phyloP scores from a whole-genome alignment of 1,140 invertebrate species.

The Ostrea edulis region DNA sequence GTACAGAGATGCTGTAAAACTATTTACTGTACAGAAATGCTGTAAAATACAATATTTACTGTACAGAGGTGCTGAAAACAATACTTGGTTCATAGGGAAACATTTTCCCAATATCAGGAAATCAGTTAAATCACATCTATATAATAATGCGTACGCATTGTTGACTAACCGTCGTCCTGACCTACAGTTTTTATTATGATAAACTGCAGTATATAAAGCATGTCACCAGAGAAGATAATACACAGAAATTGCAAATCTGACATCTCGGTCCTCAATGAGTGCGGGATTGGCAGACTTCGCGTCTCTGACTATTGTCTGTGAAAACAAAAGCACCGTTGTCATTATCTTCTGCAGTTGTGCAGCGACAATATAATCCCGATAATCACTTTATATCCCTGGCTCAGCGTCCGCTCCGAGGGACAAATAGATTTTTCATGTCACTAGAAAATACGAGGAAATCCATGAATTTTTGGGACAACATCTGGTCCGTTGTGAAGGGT shows the following conservation, averaged over 20 bases:
- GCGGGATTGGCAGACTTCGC: background rate
- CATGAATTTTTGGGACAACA: background rate
- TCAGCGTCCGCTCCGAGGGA: background rate
- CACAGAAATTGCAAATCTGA: background rate
- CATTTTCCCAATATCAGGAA: too few relatives aligned
- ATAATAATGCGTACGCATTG: too few relatives aligned
- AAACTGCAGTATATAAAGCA: background rate
- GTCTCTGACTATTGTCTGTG: constrained; percentile 7
- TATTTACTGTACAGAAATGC: too few relatives aligned
- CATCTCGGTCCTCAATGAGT: background rate
- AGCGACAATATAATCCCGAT: constrained; percentile 9
- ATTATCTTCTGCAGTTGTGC: constrained; percentile 24
- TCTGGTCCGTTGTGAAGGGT: background rate
- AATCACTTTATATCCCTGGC: background rate
- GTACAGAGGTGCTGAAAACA: too few relatives aligned
- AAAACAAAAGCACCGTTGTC: background rate
- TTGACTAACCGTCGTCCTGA: background rate
- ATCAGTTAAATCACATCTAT: too few relatives aligned
- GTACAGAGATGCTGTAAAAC: too few relatives aligned
- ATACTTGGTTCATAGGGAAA: too few relatives aligned
- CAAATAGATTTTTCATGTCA: constrained; percentile 21
- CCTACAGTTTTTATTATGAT: background rate
- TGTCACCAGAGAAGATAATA: constrained; percentile 23
- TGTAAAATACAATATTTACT: too few relatives aligned
- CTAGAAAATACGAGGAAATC: background rate